Evolutionary conservation across 2,888 invertebrate genomes (phyloP), one percentile per base, ranked within the genome.

Genomic region (Heliothis peltigera): DNA sequence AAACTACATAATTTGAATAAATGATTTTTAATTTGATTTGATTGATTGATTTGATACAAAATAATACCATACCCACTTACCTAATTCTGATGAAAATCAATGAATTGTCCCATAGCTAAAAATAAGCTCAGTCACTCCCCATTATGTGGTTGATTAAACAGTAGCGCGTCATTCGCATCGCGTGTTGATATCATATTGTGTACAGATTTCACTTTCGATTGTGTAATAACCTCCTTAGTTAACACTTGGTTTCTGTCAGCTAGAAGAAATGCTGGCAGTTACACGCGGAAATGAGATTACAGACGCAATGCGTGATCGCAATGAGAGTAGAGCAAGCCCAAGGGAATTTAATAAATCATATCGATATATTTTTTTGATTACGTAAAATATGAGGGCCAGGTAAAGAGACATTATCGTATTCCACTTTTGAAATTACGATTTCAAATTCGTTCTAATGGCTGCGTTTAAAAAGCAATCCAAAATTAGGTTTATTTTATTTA

Each of bases 171-270:
- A 61, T 22, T 22, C 51, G 25, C 55, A 43, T 75, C 53, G 66
- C 69, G 65, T 71, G 69, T 47, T 49, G 42, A 69, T 67, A 64
- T 61, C 68, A 66, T 74, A 78, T 75, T 72, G 15, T 70, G 57
- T 71, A 48, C 65, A 39, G 65, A 75, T 81, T 81, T 81, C 81
- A 77, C 81, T 81, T 80, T 78, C 55, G 58, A 65, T 81, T 76
- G 65, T 76, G 71, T 72, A 81, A 81, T 63, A 39, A 51, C 46
- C 73, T 63, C 69, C 79, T 77, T 70, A 56, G 64, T 65, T 57
- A 49, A 65, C 62, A 75, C 62, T 67, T 65, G 64, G 64, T 64
- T 57, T 60, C 18, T 66, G 54, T 39, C 22, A 49, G 28, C 10
- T 57, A 49, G 25, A 75, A 69, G 49, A 67, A 54, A 49, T 75